Evolutionary conservation across 2,113 vertebrate species (phyloP).

Genomic region (Zosterops japonicus): DNA sequence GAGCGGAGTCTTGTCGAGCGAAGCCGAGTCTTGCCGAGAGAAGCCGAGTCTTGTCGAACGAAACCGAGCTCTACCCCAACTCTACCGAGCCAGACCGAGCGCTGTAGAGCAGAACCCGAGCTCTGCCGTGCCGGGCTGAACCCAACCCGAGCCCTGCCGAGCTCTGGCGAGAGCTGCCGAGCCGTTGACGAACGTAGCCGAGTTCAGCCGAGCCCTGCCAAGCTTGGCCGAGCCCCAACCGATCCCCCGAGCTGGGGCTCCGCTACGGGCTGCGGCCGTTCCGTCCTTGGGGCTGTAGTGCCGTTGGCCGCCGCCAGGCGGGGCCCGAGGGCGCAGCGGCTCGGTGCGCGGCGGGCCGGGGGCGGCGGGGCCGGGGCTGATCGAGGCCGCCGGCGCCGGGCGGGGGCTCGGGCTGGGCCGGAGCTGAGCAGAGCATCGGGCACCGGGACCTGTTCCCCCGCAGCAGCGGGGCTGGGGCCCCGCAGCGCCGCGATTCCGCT

Average conservation of each 20-base stretch:
- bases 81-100: neutral
- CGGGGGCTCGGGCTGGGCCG: neutral
- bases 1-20: neutral
- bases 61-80: neutral
- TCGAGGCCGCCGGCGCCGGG: neutral
- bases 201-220: neutral
- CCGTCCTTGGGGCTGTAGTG: neutral
- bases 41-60: neutral
- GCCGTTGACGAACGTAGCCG: neutral
- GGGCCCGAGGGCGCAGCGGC: neutral
- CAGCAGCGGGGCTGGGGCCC: neutral
- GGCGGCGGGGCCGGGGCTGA: neutral
- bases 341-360: neutral
- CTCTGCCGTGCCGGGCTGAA: neutral
- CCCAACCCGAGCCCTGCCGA: neutral
- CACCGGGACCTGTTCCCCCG: neutral
- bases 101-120: neutral
- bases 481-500: neutral
- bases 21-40: too few relatives aligned
- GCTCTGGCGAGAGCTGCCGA: neutral
- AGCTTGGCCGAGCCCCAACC: too few relatives aligned
- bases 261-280: neutral
- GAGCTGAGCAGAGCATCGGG: neutral
- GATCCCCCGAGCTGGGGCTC: neutral
- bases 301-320: neutral